phyloP scores from a whole-genome alignment of 35 echinoderm and acorn worm genomes.

The Hemicentrotus pulcherrimus region DNA sequence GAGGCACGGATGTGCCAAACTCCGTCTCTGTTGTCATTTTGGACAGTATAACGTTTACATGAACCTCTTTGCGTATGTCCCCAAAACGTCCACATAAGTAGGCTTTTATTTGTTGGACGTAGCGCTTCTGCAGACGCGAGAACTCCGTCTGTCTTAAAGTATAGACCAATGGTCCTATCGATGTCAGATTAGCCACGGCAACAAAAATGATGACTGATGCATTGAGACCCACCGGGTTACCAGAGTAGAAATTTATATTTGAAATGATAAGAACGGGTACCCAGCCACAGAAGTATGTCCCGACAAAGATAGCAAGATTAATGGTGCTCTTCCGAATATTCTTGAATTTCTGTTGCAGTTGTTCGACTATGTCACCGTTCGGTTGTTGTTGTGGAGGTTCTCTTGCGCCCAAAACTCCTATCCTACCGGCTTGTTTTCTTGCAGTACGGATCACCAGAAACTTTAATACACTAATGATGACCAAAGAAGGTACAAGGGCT shows the following conservation, averaged over 20 bases:
- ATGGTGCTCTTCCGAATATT: neutral
- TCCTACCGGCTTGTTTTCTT: neutral
- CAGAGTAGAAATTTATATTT: neutral
- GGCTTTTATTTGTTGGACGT: neutral
- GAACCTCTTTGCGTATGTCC: neutral
- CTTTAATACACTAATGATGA: neutral
- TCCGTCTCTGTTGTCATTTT: neutral
- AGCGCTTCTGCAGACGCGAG: neutral
- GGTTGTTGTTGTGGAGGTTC: neutral
- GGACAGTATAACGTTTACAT: neutral
- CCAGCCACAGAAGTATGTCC: neutral
- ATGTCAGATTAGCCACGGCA: neutral
- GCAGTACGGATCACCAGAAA: neutral
- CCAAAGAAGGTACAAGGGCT: neutral
- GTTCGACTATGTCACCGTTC: neutral
- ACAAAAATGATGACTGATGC: neutral
- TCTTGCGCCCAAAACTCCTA: neutral
- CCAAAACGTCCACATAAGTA: neutral
- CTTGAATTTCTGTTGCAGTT: neutral
- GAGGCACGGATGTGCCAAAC: neutral
- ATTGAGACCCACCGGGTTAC: too few relatives aligned
- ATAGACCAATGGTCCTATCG: neutral
- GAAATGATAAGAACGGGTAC: neutral
- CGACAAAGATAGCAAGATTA: neutral
- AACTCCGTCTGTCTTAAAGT: neutral